These are phyloP conservation scores for Julus scanicus DNA, from an alignment of 2,888 invertebrate genomes.

Conservation along the genomic window DNA sequence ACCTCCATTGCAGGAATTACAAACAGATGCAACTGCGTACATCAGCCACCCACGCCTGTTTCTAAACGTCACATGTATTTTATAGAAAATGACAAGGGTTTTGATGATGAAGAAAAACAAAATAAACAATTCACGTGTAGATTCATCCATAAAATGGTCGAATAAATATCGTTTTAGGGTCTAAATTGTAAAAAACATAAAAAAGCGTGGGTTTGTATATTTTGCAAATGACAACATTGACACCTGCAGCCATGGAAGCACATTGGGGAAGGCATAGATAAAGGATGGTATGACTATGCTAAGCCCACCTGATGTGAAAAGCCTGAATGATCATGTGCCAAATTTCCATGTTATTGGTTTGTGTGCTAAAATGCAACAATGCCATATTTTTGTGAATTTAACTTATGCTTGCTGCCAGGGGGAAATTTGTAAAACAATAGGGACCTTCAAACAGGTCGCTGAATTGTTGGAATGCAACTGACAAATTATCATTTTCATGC, in stretches of 20 bases:
- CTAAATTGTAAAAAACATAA: not conserved
- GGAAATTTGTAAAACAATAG: no score
- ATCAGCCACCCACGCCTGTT: not conserved
- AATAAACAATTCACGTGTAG: not conserved
- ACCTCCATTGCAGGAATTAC: not conserved
- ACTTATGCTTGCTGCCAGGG: no score
- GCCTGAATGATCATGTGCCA: not conserved
- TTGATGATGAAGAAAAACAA: not conserved
- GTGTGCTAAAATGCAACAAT: no score
- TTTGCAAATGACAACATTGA: not conserved
- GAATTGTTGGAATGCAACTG: no score
- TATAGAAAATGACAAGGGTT: not conserved
- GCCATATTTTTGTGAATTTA: no score
- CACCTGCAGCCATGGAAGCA: not conserved
- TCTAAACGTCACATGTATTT: not conserved
- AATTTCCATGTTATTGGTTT: no score
- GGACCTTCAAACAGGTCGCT: no score
- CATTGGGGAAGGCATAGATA: not conserved
- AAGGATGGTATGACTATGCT: not conserved
- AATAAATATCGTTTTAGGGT: not conserved
- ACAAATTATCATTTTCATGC: no score
- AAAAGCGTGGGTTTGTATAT: not conserved
- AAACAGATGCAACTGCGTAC: not conserved
- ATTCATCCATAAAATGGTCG: not conserved
- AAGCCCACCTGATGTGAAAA: not conserved